These are phyloP conservation scores for Thymelicus acteon DNA, from an alignment of 2,888 invertebrate genomes.

Conservation along the genomic window DNA sequence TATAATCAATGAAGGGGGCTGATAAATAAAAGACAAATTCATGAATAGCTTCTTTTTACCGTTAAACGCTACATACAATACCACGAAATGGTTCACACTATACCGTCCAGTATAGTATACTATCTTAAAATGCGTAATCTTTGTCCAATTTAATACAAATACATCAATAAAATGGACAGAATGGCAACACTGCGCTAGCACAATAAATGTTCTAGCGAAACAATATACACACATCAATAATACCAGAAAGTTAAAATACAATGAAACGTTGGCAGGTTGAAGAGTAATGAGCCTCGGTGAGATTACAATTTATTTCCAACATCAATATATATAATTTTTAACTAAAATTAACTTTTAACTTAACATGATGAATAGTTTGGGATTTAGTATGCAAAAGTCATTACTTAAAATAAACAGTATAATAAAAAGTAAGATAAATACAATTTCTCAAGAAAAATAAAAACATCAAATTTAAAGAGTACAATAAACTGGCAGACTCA, in stretches of 20 bases:
- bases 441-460: neutral
- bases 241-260: neutral
- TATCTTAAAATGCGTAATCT: constrained; percentile 37
- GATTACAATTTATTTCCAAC: constrained; percentile 10
- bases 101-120: constrained; percentile 20
- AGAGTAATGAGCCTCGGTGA: constrained; percentile 1
- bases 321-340: neutral
- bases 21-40: constrained; percentile 45
- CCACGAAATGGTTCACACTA: constrained; percentile 29
- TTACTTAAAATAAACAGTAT: neutral
- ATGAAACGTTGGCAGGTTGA: neutral
- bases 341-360: neutral
- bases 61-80: constrained; percentile 27
- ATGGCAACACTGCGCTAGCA: constrained; percentile 37
- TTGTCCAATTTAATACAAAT: constrained; percentile 31
- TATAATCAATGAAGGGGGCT: no score
- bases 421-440: neutral
- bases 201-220: constrained; percentile 30
- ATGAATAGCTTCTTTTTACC: constrained; percentile 32
- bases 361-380: neutral
- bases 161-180: constrained; percentile 39
- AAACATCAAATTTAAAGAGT: neutral
- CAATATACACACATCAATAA: constrained; percentile 8
- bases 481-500: neutral
- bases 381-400: neutral